These are phyloP conservation scores for Elymnias hypermnestra DNA, from an alignment of 1,140 invertebrate genomes.

Conservation along the genomic window DNA sequence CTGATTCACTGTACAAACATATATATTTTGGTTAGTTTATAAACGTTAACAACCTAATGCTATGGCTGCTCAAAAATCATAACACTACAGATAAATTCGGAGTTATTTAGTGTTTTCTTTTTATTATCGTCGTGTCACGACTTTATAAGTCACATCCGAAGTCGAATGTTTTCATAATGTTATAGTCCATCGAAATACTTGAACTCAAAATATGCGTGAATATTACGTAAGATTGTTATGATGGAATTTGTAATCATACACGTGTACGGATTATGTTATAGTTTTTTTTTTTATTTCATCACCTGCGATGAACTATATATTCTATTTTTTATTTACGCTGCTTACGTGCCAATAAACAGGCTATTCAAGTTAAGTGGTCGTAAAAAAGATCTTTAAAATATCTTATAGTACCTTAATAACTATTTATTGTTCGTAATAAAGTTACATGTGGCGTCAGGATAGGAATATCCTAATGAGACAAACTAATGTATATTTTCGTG, in stretches of 20 bases:
- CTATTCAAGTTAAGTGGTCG: too few relatives aligned
- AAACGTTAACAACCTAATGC: constrained; percentile 11
- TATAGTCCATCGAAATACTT: background rate
- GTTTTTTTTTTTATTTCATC: too few relatives aligned
- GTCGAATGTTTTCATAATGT: constrained; percentile 1
- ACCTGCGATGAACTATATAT: too few relatives aligned
- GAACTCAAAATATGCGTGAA: background rate
- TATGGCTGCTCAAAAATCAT: constrained; percentile 10
- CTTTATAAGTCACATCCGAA: constrained; percentile 8
- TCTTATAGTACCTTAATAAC: too few relatives aligned
- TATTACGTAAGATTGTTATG: constrained; percentile 1
- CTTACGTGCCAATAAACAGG: too few relatives aligned
- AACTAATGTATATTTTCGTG: too few relatives aligned
- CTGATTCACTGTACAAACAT: background rate
- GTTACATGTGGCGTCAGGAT: too few relatives aligned
- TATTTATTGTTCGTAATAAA: too few relatives aligned
- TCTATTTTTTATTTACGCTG: too few relatives aligned
- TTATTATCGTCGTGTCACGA: constrained; percentile 11
- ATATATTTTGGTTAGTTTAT: constrained; percentile 4
- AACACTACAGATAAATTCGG: constrained; percentile 10
- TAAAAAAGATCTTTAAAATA: too few relatives aligned
- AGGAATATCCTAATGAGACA: too few relatives aligned
- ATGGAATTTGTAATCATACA: background rate
- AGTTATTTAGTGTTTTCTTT: constrained; percentile 15
- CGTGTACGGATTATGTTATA: too few relatives aligned